Evolutionary conservation across 2,113 vertebrate species (phyloP), one percentile per base, ranked within the genome.

Genomic region (Ceratotherium simum): DNA sequence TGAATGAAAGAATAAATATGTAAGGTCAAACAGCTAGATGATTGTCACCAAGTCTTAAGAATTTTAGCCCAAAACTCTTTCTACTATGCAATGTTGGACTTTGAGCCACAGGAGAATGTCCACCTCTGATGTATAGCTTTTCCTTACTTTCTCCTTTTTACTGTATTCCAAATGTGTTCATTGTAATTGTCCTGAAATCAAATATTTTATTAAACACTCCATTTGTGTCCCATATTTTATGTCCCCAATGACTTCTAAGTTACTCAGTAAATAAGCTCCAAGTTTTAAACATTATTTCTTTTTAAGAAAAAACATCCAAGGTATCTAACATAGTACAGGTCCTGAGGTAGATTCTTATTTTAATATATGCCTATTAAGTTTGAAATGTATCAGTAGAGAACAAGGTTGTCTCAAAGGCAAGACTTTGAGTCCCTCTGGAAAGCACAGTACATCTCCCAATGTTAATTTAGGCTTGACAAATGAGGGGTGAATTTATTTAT

Each of bases 401-500:
- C 46, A 93, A 93, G 73, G 70, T 90, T 65, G 36, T 42, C 76
- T 90, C 62, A 96, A 82, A 97, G 69, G 11, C 69, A 94, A 8
- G 67, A 48, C 42, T 81, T 97, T 73, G 56, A 56, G 31, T 46
- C 36, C 25, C 58, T 90, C 89, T 80, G 46, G 39, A 84, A 75
- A 83, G 23, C 62, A 83, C 9, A 81, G 23, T 13, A 10, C 29
- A 73, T 90, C 42, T 93, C 69, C 75, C 76, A 90, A 5, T 91
- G 58, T 84, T 86, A 90, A 97, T 95, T 96, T 96, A 96, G 78
- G 21, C 39, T 96, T 97, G 80, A 97, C 84, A 97, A 97, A 95
- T 93, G 84, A 89, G 80, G 54, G 48, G 56, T 78, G 95, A 82
- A 69, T 98, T 97, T 95, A 89, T 95, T 92, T 96, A 21, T 92